phyloP scores from a whole-genome alignment of 2,113 vertebrate species.

The Neogobius melanostomus region DNA sequence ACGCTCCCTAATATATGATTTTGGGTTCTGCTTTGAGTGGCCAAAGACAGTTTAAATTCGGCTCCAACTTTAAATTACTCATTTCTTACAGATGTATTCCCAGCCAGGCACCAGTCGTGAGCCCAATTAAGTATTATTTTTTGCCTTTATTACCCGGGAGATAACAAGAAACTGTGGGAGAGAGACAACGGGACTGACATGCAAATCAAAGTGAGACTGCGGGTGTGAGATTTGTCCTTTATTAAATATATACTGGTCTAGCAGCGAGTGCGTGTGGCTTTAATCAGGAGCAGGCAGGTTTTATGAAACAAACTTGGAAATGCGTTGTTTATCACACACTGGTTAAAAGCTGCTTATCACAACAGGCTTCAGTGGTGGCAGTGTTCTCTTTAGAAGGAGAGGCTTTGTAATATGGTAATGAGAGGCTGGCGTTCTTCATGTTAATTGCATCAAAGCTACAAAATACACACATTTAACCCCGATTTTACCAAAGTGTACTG shows the following conservation, averaged over 20 bases:
- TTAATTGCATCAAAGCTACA: no score
- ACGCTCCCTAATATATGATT: slow-evolving; percentile 20
- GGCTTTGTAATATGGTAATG: neutral
- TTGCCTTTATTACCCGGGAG: slow-evolving; percentile 9
- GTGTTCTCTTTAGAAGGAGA: neutral
- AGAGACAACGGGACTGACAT: slow-evolving; percentile 8
- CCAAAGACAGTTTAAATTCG: slow-evolving; percentile 4
- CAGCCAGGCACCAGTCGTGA: slow-evolving; percentile 9
- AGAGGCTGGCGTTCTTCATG: no score
- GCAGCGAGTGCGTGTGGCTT: neutral
- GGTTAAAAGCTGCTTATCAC: neutral
- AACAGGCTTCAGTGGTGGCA: neutral
- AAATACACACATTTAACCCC: no score
- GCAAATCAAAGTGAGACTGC: slow-evolving; percentile 12
- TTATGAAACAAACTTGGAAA: neutral
- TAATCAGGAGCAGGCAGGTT: slow-evolving; percentile 1
- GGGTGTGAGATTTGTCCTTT: slow-evolving; percentile 6
- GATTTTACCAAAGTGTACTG: neutral
- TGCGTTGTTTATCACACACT: neutral
- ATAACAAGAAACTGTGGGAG: slow-evolving; percentile 10
- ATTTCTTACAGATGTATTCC: slow-evolving; percentile 3
- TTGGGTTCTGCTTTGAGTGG: slow-evolving; percentile 1
- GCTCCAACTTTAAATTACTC: neutral
- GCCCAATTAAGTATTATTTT: slow-evolving; percentile 9
- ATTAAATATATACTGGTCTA: slow-evolving; percentile 4